phyloP scores from a whole-genome alignment of 1,140 invertebrate species.

The Rhizoglyphus robini region DNA sequence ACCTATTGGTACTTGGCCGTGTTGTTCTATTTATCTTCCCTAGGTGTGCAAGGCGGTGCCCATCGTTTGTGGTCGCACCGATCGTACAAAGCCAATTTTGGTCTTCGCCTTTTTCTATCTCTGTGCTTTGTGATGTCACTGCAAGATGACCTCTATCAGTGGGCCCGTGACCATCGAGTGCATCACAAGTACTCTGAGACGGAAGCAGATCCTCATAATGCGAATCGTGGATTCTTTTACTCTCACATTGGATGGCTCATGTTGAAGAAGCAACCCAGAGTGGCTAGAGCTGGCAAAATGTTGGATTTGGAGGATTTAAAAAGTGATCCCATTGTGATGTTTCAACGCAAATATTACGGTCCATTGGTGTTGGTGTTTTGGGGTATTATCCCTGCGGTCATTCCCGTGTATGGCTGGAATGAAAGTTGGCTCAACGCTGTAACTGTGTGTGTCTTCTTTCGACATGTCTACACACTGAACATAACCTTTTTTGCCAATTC shows the following conservation, averaged over 20 bases:
- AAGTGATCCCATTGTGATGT: neutral
- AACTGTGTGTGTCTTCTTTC: constrained; percentile 32
- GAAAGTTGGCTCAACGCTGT: constrained; percentile 35
- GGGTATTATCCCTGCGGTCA: constrained; percentile 37
- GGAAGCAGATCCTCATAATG: constrained; percentile 73
- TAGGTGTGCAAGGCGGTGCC: constrained; percentile 67
- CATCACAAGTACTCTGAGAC: constrained; percentile 92
- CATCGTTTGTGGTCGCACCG: constrained; percentile 22
- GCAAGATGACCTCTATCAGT: constrained; percentile 78
- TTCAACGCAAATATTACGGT: constrained; percentile 30
- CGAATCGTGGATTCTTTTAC: constrained; percentile 86
- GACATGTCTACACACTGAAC: constrained; percentile 38
- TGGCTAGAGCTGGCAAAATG: constrained; percentile 39
- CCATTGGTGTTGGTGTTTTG: constrained; percentile 34
- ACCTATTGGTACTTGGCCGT: too few relatives aligned
- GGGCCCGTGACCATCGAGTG: constrained; percentile 82
- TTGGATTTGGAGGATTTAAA: neutral
- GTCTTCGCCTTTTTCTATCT: constrained; percentile 25
- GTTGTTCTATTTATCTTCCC: too few relatives aligned
- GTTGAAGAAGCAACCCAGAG: constrained; percentile 73
- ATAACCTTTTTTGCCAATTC: constrained; percentile 38
- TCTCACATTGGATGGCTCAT: constrained; percentile 87
- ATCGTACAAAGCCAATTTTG: constrained; percentile 47
- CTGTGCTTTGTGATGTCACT: constrained; percentile 39
- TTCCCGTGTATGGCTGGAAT: constrained; percentile 37